Percentiles rank a stretch among this genome's conserved stretches.
Evolutionary conservation across 2,888 invertebrate genomes (phyloP).

Genomic region (Caprella mutica): DNA sequence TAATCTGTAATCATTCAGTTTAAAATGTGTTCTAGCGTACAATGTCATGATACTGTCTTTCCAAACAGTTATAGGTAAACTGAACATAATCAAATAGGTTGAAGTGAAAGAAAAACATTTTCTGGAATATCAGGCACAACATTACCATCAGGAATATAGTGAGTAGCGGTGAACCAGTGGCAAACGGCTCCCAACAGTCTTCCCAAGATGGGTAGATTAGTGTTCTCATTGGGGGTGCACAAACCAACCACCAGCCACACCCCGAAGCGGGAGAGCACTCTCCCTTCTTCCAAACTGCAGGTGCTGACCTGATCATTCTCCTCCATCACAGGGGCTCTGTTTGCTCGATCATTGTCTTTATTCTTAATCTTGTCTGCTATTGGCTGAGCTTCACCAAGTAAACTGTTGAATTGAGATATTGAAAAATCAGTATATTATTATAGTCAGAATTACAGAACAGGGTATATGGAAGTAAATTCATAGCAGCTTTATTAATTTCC

Average conservation of each 20-base stretch:
- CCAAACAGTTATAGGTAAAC: no score
- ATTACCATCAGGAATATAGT: conserved; percentile 84
- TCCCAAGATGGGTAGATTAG: conserved; percentile 50
- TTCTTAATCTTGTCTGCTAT: conserved; percentile 43
- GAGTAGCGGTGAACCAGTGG: conserved; percentile 98
- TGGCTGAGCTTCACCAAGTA: conserved; percentile 85
- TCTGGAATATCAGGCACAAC: no score
- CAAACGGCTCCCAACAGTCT: conserved; percentile 89
- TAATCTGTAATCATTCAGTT: no score
- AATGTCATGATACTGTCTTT: no score
- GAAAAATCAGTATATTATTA: no score
- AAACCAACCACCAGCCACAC: conserved; percentile 94
- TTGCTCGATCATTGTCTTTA: conserved; percentile 32
- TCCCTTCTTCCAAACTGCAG: conserved; percentile 71
- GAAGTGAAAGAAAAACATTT: no score
- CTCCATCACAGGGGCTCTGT: conserved; percentile 31
- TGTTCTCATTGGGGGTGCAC: conserved; percentile 43
- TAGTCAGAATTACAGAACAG: no score
- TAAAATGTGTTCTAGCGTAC: no score
- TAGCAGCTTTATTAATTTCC: no score
- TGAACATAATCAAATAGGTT: no score
- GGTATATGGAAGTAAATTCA: background rate
- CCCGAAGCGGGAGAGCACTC: conserved; percentile 83
- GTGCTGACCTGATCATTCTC: conserved; percentile 46
- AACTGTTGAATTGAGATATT: conserved; percentile 37